Base-by-base conservation (phyloP, 2,888 invertebrate genomes). In the Coenonympha arcania region DNA sequence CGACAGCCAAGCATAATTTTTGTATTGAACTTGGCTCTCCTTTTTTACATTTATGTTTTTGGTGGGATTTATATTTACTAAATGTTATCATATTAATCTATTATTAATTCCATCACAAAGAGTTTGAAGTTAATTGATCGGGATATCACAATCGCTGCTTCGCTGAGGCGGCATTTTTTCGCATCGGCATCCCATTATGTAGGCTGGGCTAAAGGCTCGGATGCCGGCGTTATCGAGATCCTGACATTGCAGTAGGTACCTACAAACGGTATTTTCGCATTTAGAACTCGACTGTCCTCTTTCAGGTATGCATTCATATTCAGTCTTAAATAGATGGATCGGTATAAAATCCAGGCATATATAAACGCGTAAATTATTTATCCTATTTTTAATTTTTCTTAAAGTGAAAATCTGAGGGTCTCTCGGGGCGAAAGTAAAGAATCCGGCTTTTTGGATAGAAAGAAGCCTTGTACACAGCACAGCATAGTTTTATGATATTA, bases 181-280 rank as follows among this genome's bases (percentile, higher is more conserved):
- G 63, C 77, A 65, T 73, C 65, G 81, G 82, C 66, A 80, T 75
- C 61, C 81, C 66, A 83, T 83, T 82, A 82, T 81, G 66, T 64
- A 57, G 55, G 54, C 44, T 55, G 57, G 55, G 34, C 82, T 81
- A 65, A 64, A 57, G 55, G 54, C 44, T 55, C 57, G 55, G 34
- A 57, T 63, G 55, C 58, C 63, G 64, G 56, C 67, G 65, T 71
- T 79, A 82, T 82, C 79, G 69, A 76, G 76, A 65, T 50, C 49
- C 51, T 42, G 43, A 36, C 50, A 57, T 51, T 50, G 50, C 55
- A 57, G 65, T 62, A 34, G 33, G 20, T 42, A 65, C n/a, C n/a
- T n/a, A n/a, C 60, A 66, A 57, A 58, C 15, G 63, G 64, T 54
- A 65, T 68, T 65, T 59, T 46, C 33, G 43, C 48, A 55, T 60